phyloP scores from a whole-genome alignment of 2,797 vertebrate species.

The Xiphophorus birchmanni region DNA sequence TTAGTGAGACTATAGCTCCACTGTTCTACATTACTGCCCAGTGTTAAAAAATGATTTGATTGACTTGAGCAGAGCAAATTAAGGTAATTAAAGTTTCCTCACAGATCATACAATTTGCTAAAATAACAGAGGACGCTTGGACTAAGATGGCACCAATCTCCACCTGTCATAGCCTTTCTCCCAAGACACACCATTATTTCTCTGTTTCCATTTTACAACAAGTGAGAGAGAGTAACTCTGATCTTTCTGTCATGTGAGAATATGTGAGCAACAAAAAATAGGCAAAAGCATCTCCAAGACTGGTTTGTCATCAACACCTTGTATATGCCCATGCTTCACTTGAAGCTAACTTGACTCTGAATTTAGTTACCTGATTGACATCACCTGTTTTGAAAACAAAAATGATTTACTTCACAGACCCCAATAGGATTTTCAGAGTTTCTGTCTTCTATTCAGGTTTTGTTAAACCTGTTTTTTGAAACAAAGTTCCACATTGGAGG shows the following conservation, averaged over 20 bases:
- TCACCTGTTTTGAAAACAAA: no score
- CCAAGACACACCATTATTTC: constrained; percentile 34
- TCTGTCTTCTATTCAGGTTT: no score
- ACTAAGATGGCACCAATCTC: constrained; percentile 28
- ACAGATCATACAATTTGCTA: constrained; percentile 48
- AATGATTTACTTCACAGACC: no score
- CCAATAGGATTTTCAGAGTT: no score
- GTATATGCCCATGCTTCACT: no score
- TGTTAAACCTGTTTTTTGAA: no score
- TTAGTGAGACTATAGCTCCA: not conserved
- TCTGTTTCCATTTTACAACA: constrained; percentile 39
- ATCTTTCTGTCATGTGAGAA: constrained; percentile 27
- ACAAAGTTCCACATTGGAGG: not conserved
- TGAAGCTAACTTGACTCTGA: no score
- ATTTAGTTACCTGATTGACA: no score
- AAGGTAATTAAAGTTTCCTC: constrained; percentile 42
- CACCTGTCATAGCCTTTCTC: constrained; percentile 32
- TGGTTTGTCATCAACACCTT: not conserved
- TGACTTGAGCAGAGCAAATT: constrained; percentile 9
- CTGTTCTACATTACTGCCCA: not conserved
- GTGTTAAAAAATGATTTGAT: constrained; percentile 20
- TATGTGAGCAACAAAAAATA: constrained; percentile 25
- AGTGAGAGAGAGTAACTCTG: constrained; percentile 21
- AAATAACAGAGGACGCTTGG: constrained; percentile 8
- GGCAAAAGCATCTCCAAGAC: not conserved